Evolutionary conservation across 2,888 invertebrate genomes (phyloP).

Genomic region (Hirtodrosophila duncani): DNA sequence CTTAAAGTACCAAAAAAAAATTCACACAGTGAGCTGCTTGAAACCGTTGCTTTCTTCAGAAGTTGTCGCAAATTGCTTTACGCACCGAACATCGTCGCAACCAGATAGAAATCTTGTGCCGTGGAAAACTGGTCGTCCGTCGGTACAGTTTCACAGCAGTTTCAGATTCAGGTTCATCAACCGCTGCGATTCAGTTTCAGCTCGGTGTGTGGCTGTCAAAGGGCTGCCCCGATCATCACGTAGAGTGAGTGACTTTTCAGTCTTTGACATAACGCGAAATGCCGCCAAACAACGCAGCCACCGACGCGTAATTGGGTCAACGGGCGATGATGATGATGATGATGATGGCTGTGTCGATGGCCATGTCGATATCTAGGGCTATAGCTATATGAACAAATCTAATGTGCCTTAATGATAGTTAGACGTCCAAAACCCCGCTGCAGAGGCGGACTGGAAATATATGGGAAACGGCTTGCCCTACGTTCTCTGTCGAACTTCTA

Average conservation of each 20-base stretch:
- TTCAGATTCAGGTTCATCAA: conserved; percentile 54
- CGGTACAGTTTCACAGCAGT: conserved; percentile 14
- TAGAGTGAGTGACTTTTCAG: conserved; percentile 19
- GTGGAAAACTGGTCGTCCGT: conserved; percentile 54
- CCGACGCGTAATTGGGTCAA: conserved; percentile 38
- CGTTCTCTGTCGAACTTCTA: no score
- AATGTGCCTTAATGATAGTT: conserved; percentile 27
- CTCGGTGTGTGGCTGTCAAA: conserved; percentile 40
- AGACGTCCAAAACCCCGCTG: conserved; percentile 3
- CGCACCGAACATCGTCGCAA: conserved; percentile 29
- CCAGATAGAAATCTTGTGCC: conserved; percentile 52
- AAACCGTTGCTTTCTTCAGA: conserved; percentile 64
- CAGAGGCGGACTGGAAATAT: no score
- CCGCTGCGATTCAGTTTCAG: conserved; percentile 17
- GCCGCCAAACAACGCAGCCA: conserved; percentile 1
- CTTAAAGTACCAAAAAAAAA: conserved; percentile 62
- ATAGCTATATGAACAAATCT: conserved; percentile 25
- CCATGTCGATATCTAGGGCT: no score
- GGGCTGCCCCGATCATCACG: conserved; percentile 44
- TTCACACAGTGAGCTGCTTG: conserved; percentile 59
- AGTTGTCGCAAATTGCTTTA: conserved; percentile 56
- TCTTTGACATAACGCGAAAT: neutral
- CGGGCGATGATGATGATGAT: no score
- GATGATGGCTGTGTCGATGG: no score
- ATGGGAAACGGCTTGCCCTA: no score